Conservation (phyloP, 2,113 vertebrate genomes). For the Neotoma lepida region DNA sequence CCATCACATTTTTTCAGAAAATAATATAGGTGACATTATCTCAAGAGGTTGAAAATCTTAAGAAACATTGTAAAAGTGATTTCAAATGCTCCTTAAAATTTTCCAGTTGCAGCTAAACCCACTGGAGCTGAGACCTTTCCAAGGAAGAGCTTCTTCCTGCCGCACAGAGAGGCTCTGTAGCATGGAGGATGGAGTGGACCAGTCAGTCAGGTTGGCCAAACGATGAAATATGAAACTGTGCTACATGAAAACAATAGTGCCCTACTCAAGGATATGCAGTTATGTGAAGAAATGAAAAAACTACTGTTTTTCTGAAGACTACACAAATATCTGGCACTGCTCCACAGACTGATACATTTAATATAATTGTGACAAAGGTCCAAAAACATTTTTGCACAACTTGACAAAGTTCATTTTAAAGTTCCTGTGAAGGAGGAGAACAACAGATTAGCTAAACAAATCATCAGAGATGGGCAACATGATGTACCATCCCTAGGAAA, state of each 20-base stretch:
- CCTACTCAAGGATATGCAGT: not conserved
- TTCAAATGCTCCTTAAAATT: not conserved
- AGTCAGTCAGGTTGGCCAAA: not conserved
- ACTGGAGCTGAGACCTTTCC: not conserved
- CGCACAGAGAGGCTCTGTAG: no score
- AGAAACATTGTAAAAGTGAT: not conserved
- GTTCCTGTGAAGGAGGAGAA: not conserved
- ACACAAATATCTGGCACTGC: not conserved
- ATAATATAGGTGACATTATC: not conserved
- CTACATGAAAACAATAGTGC: not conserved
- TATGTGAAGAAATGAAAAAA: not conserved
- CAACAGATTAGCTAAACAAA: not conserved
- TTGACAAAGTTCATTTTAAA: slow-evolving; percentile 49
- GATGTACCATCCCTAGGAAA: not conserved
- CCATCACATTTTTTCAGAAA: not conserved
- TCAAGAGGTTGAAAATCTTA: not conserved
- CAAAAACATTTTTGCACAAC: slow-evolving; percentile 11
- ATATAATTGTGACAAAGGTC: slow-evolving; percentile 1
- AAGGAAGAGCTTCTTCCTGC: not conserved
- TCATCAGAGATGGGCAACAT: not conserved
- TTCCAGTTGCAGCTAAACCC: not conserved
- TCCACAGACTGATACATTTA: not conserved
- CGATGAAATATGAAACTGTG: not conserved
- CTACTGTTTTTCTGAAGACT: not conserved
- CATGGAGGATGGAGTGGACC: not conserved